Conservation (phyloP, 2,113 vertebrate genomes). For the Mastomys coucha region DNA sequence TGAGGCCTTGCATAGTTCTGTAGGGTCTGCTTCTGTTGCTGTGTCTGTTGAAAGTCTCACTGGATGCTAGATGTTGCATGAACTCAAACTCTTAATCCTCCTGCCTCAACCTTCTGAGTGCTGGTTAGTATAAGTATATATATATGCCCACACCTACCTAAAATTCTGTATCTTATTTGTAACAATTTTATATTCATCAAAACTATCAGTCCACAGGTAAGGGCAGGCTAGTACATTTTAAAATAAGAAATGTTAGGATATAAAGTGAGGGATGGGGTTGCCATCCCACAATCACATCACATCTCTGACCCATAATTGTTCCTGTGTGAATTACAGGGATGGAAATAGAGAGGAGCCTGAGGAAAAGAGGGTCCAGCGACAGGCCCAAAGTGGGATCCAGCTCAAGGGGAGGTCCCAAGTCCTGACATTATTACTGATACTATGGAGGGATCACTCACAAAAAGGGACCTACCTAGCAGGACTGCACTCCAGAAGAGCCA, state of each 20-base stretch:
- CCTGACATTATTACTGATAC: too few species aligned
- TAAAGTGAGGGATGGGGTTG: too few species aligned
- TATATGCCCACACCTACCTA: background rate
- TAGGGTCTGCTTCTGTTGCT: background rate
- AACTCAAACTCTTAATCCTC: background rate
- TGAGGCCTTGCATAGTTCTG: background rate
- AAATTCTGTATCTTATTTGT: conserved; percentile 4
- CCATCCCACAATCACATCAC: too few species aligned
- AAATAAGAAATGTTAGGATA: background rate
- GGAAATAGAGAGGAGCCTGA: too few species aligned
- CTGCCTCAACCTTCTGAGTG: background rate
- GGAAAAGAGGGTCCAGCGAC: too few species aligned
- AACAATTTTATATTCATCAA: conserved; percentile 36
- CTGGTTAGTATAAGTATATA: background rate
- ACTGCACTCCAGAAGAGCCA: too few species aligned
- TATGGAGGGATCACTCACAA: too few species aligned
- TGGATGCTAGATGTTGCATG: background rate
- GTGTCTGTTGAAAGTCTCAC: background rate
- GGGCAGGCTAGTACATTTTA: background rate
- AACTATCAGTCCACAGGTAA: background rate
- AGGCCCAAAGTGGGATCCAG: too few species aligned
- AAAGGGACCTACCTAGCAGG: too few species aligned
- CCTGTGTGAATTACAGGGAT: too few species aligned
- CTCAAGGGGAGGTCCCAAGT: too few species aligned
- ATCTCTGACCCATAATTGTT: too few species aligned